Evolutionary conservation across 1,140 invertebrate genomes (phyloP).

Genomic region (Parapsyche elsis): DNA sequence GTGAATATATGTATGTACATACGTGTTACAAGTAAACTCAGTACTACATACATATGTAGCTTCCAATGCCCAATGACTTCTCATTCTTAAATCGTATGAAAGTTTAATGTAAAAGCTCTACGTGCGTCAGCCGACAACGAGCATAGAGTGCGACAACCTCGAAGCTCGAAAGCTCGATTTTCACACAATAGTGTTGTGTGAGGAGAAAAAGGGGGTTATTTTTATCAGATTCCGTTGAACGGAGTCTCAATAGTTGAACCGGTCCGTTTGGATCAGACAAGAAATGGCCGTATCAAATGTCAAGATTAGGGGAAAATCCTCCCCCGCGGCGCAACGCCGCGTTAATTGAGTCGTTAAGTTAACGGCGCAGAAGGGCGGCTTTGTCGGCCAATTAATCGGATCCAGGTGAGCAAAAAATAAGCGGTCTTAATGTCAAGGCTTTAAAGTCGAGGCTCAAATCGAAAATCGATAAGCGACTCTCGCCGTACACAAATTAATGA

Average conservation of each 20-base stretch:
- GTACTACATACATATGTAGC: too few species aligned
- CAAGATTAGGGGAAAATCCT: slow-evolving; percentile 20
- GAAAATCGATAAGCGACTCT: neutral
- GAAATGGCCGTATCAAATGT: slow-evolving; percentile 17
- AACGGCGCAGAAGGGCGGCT: slow-evolving; percentile 29
- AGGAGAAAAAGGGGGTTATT: neutral
- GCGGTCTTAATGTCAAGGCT: neutral
- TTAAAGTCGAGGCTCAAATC: neutral
- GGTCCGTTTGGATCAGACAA: slow-evolving; percentile 5
- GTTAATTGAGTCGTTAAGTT: slow-evolving; percentile 33
- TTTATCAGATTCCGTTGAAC: neutral
- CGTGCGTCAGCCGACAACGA: too few species aligned
- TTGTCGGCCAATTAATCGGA: slow-evolving; percentile 31
- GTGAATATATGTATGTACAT: too few species aligned
- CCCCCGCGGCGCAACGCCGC: neutral
- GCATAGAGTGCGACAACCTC: neutral
- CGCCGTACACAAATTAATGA: slow-evolving; percentile 6
- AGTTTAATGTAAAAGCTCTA: too few species aligned
- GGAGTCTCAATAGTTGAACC: neutral
- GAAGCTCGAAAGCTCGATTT: neutral
- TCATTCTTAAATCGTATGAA: too few species aligned
- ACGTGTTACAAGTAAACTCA: too few species aligned
- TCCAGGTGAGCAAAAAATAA: slow-evolving; percentile 31
- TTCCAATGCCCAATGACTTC: too few species aligned
- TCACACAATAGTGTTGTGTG: neutral